Evolutionary conservation across 30 jellyfish, hydroid and myxozoan genomes (phyloP), one percentile per base, ranked within the genome.

Genomic region (Cassiopea xamachana): DNA sequence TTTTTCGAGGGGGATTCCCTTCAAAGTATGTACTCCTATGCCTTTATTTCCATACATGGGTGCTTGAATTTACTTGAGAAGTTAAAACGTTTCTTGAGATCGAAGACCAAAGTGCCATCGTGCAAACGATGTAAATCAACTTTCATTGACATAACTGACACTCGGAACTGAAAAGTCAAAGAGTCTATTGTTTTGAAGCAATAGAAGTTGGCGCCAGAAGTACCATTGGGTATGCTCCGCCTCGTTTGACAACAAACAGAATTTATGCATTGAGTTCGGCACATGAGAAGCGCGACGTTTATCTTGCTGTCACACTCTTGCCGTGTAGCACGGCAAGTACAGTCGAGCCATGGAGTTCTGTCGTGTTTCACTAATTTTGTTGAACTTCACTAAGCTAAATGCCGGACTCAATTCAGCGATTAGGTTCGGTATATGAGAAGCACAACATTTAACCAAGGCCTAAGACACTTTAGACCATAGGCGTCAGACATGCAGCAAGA

Each of bases 341-440:
- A 48, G 81, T 58, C 73, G 82, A 17, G 75, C 90, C 90, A 81
- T 70, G 64, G 1, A 1, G 46, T 61, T 68, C 81, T 62, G 82
- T 47, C 81, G 81, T 18, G 48, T 62, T 81, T 81, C 50, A 81
- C 64, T 59, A 19, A 81, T 81, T 27, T 81, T 81, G 82, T 47
- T 47, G 81, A 81, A 81, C 82, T 15, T 69, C 49, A 18, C 74
- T 46, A 72, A 69, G 71, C 48, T 68, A 84, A 72, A 55, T 69
- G 69, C 70, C 79, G 78, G 27, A 55, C 70, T 71, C 0, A 48
- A 71, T 73, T 84, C 92, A 48, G 80, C 92, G 47, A 71, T 84
- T 84, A 72, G 55, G 79, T 71, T 71, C 85, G 85, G 85, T 79
- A 69, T 79, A 84, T 84, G 85, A 51, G 48, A 44, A 76, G 69